These are phyloP conservation scores for Catharus minimus DNA, from an alignment of 2,113 vertebrate species.

Conservation along the genomic window DNA sequence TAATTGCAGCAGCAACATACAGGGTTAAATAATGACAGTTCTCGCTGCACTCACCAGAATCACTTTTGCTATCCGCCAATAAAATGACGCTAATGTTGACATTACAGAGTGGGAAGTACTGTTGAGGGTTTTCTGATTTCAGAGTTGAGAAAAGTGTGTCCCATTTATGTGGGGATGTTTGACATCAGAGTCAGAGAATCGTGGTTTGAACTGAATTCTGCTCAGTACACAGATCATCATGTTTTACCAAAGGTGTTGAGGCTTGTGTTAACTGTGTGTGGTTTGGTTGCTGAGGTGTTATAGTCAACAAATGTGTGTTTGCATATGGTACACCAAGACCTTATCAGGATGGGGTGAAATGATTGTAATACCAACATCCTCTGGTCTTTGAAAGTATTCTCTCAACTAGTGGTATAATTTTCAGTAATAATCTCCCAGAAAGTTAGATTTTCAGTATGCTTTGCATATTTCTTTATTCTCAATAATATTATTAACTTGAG, in stretches of 20 bases:
- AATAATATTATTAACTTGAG: background rate
- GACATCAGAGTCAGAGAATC: background rate
- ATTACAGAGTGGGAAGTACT: background rate
- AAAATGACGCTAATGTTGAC: background rate
- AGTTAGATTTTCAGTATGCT: background rate
- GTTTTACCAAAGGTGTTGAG: background rate
- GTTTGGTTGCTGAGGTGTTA: background rate
- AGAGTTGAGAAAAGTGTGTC: background rate
- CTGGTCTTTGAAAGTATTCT: background rate
- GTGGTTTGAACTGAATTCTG: background rate
- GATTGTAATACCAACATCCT: background rate
- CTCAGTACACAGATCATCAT: accelerated
- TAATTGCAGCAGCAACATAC: background rate
- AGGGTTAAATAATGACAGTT: background rate
- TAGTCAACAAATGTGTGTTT: background rate
- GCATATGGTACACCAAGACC: background rate
- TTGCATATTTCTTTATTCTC: background rate
- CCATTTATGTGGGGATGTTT: background rate
- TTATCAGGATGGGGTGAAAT: background rate
- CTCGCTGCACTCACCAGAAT: background rate
- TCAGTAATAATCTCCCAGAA: background rate
- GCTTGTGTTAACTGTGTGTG: background rate
- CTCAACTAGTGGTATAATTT: background rate
- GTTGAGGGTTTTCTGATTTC: background rate
- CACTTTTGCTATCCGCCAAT: background rate